Evolutionary conservation across 2,113 vertebrate species (phyloP), one percentile per base, ranked within the genome.

Genomic region (Megalops atlanticus): DNA sequence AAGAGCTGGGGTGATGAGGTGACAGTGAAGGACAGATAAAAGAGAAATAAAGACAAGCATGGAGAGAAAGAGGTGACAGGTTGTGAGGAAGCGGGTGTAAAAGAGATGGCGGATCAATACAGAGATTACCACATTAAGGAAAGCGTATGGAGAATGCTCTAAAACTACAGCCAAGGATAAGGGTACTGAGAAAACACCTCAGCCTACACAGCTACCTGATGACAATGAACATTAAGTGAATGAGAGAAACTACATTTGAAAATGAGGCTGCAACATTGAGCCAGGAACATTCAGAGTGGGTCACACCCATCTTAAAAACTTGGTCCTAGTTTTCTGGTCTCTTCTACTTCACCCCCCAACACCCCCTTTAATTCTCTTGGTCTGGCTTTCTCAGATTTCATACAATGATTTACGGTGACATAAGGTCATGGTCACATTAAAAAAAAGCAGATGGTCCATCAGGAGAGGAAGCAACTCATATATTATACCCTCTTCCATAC

Each of bases 331-430:
- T 45, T 79, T 70, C 33, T 41, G 2, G 15, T 21, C n/a, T 36
- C 8, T 41, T 31, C 64, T 47, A 2, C 40, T 18, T 45, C 77
- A 69, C 21, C 27, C 31, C n/a, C 27, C 36, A n/a, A 68, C 31
- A 45, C 64, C 31, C 16, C 38, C 58, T 79, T 27, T 43, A 27
- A 70, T 38, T 71, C 54, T 27, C 35, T 78, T 38, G 21, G 3
- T 43, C 64, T 43, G 16, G 16, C 64, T 10, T 79, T 24, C 77
- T 79, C 40, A 0, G 77, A 64, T 79, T 79, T 79, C 77, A 21
- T 10, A 40, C 33, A 40, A 11, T 79, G 64, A 79, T 79, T 79
- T 78, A 70, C 76, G 24, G 36, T 40, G 76, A 77, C 58, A 78
- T 78, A 39, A 78, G 77, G 64, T 79, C 40, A 45, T 31, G 2